Evolutionary conservation across 2,113 vertebrate species (phyloP).

Genomic region (Brachypteracias leptosomus): DNA sequence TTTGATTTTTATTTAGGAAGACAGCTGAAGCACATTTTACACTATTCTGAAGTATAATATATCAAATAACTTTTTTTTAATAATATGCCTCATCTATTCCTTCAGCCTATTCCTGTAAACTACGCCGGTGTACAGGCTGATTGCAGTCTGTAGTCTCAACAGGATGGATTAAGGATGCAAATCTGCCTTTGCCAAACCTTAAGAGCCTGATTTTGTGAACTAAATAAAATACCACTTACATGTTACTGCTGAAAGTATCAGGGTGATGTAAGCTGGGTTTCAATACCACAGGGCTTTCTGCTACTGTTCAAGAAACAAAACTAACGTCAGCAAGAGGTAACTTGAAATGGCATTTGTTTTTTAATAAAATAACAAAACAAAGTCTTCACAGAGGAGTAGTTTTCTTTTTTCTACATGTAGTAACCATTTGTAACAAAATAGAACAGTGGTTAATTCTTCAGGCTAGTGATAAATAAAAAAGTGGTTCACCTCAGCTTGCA

Average conservation of each 20-base stretch:
- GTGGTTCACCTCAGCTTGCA: neutral
- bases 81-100: neutral
- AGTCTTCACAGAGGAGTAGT: neutral
- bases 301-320: neutral
- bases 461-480: neutral
- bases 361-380: neutral
- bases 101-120: neutral
- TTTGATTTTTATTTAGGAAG: no score
- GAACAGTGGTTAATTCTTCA: neutral
- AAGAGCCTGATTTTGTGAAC: neutral
- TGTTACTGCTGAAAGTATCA: neutral
- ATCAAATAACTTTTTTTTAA: neutral
- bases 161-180: neutral
- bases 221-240: neutral
- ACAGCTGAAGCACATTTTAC: no score
- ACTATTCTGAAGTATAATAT: neutral
- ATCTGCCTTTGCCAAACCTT: neutral
- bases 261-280: neutral
- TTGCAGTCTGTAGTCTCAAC: neutral
- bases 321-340: neutral
- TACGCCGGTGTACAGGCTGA: neutral
- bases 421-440: neutral
- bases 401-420: neutral
- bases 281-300: neutral
- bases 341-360: neutral